Evolutionary conservation across 1,140 invertebrate genomes (phyloP).

Genomic region (Ylistrum balloti): DNA sequence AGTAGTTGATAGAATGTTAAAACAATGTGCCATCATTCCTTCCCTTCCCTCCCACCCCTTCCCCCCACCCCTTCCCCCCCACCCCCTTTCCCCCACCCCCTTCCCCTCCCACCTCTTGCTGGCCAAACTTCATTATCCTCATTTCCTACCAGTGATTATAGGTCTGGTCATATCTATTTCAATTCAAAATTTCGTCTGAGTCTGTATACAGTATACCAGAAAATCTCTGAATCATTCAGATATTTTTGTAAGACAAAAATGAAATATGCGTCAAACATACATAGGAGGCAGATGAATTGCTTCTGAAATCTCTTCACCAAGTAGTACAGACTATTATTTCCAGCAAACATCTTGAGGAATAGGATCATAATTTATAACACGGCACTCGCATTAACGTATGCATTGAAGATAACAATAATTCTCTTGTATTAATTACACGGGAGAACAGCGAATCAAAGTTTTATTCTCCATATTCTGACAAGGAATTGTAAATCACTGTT

Average conservation of each 20-base stretch:
- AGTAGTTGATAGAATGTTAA: background rate
- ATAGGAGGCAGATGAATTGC: constrained; percentile 1
- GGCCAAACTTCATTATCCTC: too few species aligned
- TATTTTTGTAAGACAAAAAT: background rate
- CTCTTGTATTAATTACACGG: constrained; percentile 35
- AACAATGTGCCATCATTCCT: too few species aligned
- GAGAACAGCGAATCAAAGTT: constrained; percentile 27
- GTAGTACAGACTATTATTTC: constrained; percentile 27
- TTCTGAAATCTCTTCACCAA: background rate
- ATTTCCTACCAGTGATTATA: too few species aligned
- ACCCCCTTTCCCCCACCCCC: too few species aligned
- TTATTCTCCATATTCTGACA: constrained; percentile 31
- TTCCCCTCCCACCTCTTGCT: too few species aligned
- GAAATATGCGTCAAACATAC: background rate
- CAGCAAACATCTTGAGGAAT: constrained; percentile 27
- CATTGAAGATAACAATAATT: constrained; percentile 40
- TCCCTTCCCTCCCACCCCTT: too few species aligned
- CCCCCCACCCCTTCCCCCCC: too few species aligned
- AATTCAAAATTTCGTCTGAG: too few species aligned
- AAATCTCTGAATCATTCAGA: background rate
- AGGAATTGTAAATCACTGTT: constrained; percentile 35
- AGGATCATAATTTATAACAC: constrained; percentile 26
- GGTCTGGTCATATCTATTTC: too few species aligned
- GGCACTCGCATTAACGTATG: constrained; percentile 31
- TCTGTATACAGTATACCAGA: background rate